Percentiles rank a stretch among this genome's conserved stretches.
These are phyloP conservation scores for Conomelus anceps DNA, from an alignment of 2,888 invertebrate genomes.

Conservation along the genomic window DNA sequence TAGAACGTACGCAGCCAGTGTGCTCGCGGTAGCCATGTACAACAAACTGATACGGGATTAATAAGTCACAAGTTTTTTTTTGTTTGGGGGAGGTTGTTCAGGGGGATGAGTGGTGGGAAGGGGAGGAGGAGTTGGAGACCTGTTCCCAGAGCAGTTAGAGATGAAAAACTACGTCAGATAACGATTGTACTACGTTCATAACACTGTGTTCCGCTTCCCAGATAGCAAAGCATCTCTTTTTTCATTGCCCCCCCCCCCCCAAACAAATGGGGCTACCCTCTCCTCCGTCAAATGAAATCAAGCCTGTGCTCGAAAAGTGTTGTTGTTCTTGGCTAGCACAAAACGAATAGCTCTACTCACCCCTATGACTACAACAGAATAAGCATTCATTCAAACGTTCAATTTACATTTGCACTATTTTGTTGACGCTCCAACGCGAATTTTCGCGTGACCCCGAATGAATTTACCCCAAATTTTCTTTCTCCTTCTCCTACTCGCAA, in stretches of 20 bases:
- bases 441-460: not conserved
- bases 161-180: not conserved
- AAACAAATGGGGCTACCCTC: not conserved
- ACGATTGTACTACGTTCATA: not conserved
- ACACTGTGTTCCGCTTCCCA: not conserved
- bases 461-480: not conserved
- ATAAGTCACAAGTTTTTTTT: not conserved
- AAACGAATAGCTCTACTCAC: not conserved
- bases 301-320: not conserved
- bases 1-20: not conserved
- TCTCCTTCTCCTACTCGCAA: not conserved
- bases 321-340: not conserved
- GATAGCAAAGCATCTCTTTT: not conserved
- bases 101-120: not conserved
- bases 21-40: not conserved
- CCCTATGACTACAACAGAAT: not conserved
- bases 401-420: not conserved
- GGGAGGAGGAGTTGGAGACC: not conserved
- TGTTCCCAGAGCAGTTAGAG: not conserved
- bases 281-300: not conserved
- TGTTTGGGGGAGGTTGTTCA: not conserved
- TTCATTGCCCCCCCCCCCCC: no score
- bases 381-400: not conserved
- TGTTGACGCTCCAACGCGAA: not conserved
- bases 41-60: not conserved